Conservation (phyloP, 1,140 invertebrate species). For the Penaeus chinensis region DNA sequence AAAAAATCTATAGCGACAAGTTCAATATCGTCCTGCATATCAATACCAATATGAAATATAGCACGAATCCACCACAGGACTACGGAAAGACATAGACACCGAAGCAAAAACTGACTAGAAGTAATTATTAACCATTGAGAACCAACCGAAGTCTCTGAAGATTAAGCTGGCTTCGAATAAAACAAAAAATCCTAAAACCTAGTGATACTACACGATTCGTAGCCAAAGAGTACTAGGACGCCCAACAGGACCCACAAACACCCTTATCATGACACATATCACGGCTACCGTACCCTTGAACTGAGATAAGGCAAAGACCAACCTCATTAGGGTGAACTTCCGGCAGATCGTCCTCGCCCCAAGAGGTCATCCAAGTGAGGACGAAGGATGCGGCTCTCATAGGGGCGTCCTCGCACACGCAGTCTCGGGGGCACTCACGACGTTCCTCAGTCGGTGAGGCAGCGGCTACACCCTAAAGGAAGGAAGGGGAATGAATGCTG, state of each 20-base stretch:
- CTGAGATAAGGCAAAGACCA: neutral
- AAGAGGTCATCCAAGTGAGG: slow-evolving; percentile 61
- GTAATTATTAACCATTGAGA: too few species aligned
- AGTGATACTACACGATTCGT: neutral
- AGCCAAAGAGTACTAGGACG: too few species aligned
- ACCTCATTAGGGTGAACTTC: slow-evolving; percentile 57
- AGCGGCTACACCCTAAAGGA: neutral
- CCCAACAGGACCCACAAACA: too few species aligned
- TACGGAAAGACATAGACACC: too few species aligned
- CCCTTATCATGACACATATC: neutral
- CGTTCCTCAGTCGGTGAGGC: neutral
- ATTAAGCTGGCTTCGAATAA: too few species aligned
- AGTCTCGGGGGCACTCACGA: slow-evolving; percentile 32
- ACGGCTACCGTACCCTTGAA: neutral
- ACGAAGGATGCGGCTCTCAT: slow-evolving; percentile 52
- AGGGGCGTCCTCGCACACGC: slow-evolving; percentile 45
- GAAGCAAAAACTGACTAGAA: too few species aligned
- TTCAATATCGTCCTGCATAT: too few species aligned
- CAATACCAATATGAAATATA: too few species aligned
- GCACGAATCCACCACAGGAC: too few species aligned
- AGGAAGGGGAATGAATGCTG: too few species aligned
- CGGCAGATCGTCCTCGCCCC: slow-evolving; percentile 59
- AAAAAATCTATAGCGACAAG: too few species aligned
- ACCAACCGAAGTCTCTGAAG: too few species aligned
- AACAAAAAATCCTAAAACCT: neutral